Percentiles rank a stretch among this genome's conserved stretches.
Evolutionary conservation across 1,140 invertebrate species (phyloP).

Genomic region (Heliconius himera): DNA sequence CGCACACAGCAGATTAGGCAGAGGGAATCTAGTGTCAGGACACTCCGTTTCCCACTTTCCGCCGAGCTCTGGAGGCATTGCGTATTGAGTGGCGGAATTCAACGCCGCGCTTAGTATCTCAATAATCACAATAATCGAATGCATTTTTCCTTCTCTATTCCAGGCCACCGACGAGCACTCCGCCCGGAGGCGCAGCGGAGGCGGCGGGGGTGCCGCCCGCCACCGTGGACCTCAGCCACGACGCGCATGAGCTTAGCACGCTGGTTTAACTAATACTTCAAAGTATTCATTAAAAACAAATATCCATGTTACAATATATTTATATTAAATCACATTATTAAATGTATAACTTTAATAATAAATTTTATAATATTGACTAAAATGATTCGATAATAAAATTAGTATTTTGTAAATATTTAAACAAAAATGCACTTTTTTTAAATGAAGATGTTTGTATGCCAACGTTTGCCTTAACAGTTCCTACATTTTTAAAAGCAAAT

Average conservation of each 20-base stretch:
- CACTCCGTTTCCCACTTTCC: no score
- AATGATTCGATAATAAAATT: neutral
- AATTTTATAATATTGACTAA: neutral
- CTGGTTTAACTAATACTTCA: conserved; percentile 54
- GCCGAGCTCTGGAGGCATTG: no score
- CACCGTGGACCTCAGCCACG: conserved; percentile 76
- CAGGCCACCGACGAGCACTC: conserved; percentile 74
- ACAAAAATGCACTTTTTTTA: neutral
- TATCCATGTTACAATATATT: neutral
- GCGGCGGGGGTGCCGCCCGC: conserved; percentile 72
- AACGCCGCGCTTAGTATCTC: no score
- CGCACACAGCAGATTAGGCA: no score
- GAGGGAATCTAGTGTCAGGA: no score
- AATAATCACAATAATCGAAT: no score
- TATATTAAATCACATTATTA: no score
- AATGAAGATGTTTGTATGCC: neutral
- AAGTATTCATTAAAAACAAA: no score
- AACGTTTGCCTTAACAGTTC: neutral
- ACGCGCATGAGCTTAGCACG: conserved; percentile 78
- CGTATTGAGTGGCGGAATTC: no score
- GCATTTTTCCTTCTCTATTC: conserved; percentile 30
- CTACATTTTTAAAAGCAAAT: neutral
- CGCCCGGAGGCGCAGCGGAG: conserved; percentile 66
- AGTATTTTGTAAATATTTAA: neutral
- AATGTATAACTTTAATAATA: neutral